Base-by-base conservation (phyloP, 23 tunicate genomes). In the Ascidia mentula region DNA sequence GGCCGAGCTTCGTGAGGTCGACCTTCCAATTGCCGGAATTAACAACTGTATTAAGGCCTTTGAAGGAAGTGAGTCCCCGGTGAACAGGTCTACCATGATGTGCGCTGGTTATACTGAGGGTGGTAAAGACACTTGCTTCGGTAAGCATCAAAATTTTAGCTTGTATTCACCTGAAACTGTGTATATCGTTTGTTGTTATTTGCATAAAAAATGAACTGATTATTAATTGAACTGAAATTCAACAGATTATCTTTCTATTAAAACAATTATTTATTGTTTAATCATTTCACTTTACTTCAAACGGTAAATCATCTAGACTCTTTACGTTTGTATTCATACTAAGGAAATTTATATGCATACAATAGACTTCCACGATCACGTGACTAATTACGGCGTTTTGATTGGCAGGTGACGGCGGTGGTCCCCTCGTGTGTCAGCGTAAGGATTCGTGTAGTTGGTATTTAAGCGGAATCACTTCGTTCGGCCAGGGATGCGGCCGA, bases 91-190 rank as follows among this genome's bases (percentile, higher is more conserved):
- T 2, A 74, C 34, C 28, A 37, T 39, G 53, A 38, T 74, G 46
- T 74, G 78, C 30, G 78, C 78, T 8, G 78, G 78, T 5, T 74
- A 74, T 32, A 22, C 36, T 5, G 4, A 18, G 2, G 78, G 78
- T 38, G 78, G 78, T 28, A 74, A 74, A 74, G 78, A 74, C 78
- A 35, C 78, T 4, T 74, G 78, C 59, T 38, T 20, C 26, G 78
- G 78, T 74, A 74, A 36, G 59, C 2, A 3, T 6, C n/a, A n/a
- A n/a, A n/a, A n/a, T n/a, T n/a, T n/a, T n/a, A n/a, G n/a, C n/a
- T n/a, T n/a, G n/a, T n/a, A n/a, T n/a, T n/a, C n/a, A n/a, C n/a
- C n/a, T n/a, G n/a, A n/a, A n/a, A n/a, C n/a, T n/a, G n/a, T n/a
- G n/a, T n/a, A n/a, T n/a, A n/a, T n/a, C n/a, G n/a, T n/a, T n/a